Evolutionary conservation across 2,888 invertebrate species (phyloP).

Genomic region (Drosophila gaucha): DNA sequence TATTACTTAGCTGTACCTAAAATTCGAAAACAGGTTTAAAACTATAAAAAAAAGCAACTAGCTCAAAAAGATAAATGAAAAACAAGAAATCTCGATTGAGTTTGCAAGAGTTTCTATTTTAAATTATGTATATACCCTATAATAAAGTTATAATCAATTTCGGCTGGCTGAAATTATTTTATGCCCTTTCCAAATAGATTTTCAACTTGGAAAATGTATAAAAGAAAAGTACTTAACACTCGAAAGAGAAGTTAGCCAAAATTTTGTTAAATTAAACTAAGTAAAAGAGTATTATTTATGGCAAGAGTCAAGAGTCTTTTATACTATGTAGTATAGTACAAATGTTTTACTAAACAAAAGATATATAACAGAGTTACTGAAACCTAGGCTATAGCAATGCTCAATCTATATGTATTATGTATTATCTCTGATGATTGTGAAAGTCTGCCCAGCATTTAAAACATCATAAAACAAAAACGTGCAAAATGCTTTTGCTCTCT

Average conservation of each 20-base stretch:
- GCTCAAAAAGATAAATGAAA: conserved; percentile 34
- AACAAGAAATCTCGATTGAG: conserved; percentile 62
- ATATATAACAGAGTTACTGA: conserved; percentile 37
- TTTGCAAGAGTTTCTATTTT: conserved; percentile 80
- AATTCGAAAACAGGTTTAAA: conserved; percentile 49
- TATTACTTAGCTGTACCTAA: conserved; percentile 72
- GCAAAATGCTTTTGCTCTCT: conserved; percentile 57
- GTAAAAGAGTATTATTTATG: conserved; percentile 70
- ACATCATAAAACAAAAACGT: conserved; percentile 29
- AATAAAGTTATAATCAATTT: conserved; percentile 30
- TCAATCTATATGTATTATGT: conserved; percentile 40
- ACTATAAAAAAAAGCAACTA: conserved; percentile 12
- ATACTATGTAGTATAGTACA: conserved; percentile 74
- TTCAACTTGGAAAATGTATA: conserved; percentile 37
- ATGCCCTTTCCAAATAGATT: conserved; percentile 32
- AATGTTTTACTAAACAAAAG: conserved; percentile 57
- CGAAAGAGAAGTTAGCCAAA: conserved; percentile 28
- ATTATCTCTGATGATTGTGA: conserved; percentile 35
- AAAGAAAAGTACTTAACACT: conserved; percentile 9
- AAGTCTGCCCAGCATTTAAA: conserved; percentile 69
- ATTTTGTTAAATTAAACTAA: conserved; percentile 51
- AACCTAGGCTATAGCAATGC: conserved; percentile 41
- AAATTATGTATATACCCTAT: conserved; percentile 57
- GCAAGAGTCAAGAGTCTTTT: conserved; percentile 53
- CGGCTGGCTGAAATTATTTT: conserved; percentile 54